These are phyloP conservation scores for Alcedo atthis DNA, from an alignment of 2,797 vertebrate genomes.

Conservation along the genomic window DNA sequence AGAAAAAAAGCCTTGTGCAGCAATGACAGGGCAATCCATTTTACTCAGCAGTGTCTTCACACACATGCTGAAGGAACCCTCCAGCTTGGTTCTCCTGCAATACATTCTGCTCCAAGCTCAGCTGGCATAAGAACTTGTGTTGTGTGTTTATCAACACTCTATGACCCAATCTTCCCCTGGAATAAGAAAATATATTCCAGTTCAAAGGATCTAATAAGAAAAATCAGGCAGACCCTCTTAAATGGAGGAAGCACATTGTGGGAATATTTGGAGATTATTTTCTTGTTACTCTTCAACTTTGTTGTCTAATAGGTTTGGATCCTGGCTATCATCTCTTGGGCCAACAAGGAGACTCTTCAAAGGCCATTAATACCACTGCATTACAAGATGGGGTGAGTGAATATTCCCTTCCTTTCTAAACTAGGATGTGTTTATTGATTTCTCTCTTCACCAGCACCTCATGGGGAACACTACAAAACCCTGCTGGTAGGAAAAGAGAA, in stretches of 20 bases:
- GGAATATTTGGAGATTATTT: neutral
- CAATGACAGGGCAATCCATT: neutral
- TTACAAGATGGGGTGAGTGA: neutral
- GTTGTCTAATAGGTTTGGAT: neutral
- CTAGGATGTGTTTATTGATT: neutral
- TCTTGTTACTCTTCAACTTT: neutral
- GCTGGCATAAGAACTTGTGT: neutral
- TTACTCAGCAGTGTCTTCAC: neutral
- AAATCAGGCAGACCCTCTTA: neutral
- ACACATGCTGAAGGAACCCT: neutral
- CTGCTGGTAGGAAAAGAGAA: constrained; percentile 41
- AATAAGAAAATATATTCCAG: neutral
- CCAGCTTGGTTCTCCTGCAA: neutral
- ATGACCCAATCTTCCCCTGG: neutral
- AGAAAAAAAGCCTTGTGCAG: neutral
- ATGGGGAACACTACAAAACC: neutral
- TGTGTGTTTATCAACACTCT: neutral
- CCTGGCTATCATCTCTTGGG: neutral
- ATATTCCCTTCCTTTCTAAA: constrained; percentile 5
- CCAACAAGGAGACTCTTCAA: neutral
- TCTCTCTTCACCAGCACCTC: constrained; percentile 32
- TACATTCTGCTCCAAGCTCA: neutral
- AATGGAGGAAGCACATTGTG: neutral
- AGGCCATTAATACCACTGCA: neutral
- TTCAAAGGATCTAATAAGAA: neutral